Percentiles rank a stretch among this genome's conserved stretches.
These are phyloP conservation scores for Peromyscus melanophrys DNA, from an alignment of 2,797 vertebrate genomes.

Conservation along the genomic window DNA sequence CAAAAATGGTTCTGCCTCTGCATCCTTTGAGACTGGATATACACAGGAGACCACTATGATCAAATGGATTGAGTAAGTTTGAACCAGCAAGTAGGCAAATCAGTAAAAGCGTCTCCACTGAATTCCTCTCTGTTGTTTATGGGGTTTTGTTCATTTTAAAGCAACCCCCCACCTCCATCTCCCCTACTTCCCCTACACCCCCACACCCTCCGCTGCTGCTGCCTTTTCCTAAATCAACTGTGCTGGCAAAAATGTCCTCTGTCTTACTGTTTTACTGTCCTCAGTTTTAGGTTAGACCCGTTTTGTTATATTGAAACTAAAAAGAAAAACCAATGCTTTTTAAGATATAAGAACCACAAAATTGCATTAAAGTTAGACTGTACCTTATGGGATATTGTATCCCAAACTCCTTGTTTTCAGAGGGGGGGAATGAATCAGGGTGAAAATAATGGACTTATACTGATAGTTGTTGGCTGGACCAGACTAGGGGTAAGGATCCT, in stretches of 20 bases:
- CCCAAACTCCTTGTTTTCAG: neutral
- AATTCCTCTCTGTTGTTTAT: neutral
- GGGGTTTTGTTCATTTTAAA: neutral
- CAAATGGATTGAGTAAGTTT: constrained; percentile 63
- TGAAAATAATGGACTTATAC: neutral
- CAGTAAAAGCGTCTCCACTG: constrained; percentile 39
- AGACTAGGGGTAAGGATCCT: neutral
- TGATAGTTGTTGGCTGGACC: neutral
- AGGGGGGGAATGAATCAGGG: neutral
- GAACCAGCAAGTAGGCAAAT: constrained; percentile 55
- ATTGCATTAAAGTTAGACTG: neutral
- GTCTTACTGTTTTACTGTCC: neutral
- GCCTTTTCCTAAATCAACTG: neutral
- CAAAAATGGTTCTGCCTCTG: constrained; percentile 2
- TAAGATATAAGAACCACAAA: neutral
- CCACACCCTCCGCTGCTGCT: neutral
- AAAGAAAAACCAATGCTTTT: neutral
- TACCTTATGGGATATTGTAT: neutral
- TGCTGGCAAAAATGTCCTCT: neutral
- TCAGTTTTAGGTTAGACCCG: neutral
- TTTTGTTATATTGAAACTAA: constrained; percentile 32
- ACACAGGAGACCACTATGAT: constrained; percentile 55
- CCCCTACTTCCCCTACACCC: too few relatives aligned
- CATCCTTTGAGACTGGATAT: constrained; percentile 41
- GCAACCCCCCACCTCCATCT: neutral